Percentiles rank a stretch among this genome's conserved stretches.
These are phyloP conservation scores for Clarias fuscus DNA, from an alignment of 2,797 vertebrate genomes.

Conservation along the genomic window DNA sequence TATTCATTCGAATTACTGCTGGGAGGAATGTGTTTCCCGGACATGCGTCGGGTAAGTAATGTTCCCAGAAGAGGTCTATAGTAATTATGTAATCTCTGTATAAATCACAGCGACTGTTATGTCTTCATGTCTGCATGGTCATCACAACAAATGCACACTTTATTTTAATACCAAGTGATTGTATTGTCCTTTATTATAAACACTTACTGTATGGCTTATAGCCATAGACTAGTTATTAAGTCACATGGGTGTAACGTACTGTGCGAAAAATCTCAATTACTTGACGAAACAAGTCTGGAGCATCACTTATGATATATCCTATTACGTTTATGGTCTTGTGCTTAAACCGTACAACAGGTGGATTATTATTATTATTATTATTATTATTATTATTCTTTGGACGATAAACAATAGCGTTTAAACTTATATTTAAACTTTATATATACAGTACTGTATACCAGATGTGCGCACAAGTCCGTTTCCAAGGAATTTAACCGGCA, in stretches of 20 bases:
- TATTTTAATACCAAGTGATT: background rate
- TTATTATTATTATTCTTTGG: background rate
- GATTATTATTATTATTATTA: no score
- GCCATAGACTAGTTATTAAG: background rate
- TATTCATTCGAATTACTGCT: background rate
- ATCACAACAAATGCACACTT: background rate
- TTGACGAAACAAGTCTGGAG: background rate
- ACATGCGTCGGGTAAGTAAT: background rate
- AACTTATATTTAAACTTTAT: no score
- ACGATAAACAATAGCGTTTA: background rate
- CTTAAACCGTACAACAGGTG: background rate
- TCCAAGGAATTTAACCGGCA: no score
- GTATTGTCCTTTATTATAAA: background rate
- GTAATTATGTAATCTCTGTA: conserved; percentile 12
- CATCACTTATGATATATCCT: background rate
- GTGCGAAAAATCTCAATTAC: background rate
- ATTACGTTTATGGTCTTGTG: background rate
- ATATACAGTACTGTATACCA: no score
- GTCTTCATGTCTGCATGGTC: background rate
- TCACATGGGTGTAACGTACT: background rate
- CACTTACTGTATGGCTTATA: background rate
- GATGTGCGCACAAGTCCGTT: no score
- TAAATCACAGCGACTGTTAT: background rate
- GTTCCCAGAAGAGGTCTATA: background rate
- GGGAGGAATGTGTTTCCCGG: background rate